Evolutionary conservation across 2,113 vertebrate genomes (phyloP).

Genomic region (Leptodactylus fuscus): DNA sequence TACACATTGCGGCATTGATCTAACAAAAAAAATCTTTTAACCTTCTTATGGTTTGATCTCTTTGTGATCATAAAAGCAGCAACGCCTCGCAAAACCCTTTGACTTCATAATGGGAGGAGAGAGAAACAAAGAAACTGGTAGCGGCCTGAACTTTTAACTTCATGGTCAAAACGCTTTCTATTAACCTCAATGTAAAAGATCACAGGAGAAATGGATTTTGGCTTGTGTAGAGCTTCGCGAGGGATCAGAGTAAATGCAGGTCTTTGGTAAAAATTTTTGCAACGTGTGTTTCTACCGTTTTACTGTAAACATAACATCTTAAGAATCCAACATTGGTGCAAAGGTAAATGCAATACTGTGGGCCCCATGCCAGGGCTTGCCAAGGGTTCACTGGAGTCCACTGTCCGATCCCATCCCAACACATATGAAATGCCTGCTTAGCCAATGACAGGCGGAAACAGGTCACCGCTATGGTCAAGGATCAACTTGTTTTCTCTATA

Average conservation of each 20-base stretch:
- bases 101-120: not conserved
- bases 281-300: not conserved
- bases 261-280: too few relatives aligned
- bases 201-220: not conserved
- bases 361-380: too few relatives aligned
- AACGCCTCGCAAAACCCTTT: not conserved
- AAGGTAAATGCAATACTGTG: too few relatives aligned
- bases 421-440: too few relatives aligned
- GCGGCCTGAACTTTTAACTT: not conserved
- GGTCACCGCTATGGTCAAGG: too few relatives aligned
- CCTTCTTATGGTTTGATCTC: conserved; percentile 26
- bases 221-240: not conserved
- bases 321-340: not conserved
- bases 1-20: conserved; percentile 17
- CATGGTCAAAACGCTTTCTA: not conserved
- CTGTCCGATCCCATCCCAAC: too few relatives aligned
- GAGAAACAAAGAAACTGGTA: not conserved
- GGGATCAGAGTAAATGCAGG: not conserved
- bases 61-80: conserved; percentile 7
- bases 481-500: too few relatives aligned
- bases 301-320: not conserved
- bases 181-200: not conserved
- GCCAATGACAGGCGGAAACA: too few relatives aligned
- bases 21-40: conserved; percentile 25
- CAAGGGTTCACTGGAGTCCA: too few relatives aligned